phyloP scores from a whole-genome alignment of 2,797 vertebrate species.

The Gephyroberyx darwinii region DNA sequence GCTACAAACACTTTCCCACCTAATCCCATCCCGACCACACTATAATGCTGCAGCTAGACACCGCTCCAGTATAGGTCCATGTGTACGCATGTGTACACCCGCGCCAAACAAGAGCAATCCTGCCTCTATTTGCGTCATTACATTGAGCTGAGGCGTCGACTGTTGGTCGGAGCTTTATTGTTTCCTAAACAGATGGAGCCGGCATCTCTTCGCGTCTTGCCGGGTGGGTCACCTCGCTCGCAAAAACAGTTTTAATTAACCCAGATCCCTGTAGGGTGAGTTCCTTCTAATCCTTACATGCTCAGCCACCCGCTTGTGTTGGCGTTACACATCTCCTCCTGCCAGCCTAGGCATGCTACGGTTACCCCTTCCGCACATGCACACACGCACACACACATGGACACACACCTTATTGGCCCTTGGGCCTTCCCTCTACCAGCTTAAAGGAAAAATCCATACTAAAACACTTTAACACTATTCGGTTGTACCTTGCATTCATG shows the following conservation, averaged over 20 bases:
- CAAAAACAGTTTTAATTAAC: slow-evolving; percentile 77
- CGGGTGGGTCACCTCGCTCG: slow-evolving; percentile 55
- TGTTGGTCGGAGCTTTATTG: slow-evolving; percentile 48
- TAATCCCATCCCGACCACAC: background rate
- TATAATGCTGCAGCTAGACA: slow-evolving; percentile 28
- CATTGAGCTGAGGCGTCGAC: slow-evolving; percentile 30
- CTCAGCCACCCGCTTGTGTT: slow-evolving; percentile 43
- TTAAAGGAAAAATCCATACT: slow-evolving; percentile 42
- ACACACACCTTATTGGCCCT: slow-evolving; percentile 36
- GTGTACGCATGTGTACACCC: background rate
- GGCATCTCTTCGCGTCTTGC: slow-evolving; percentile 52
- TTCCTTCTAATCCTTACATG: slow-evolving; percentile 70
- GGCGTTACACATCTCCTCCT: slow-evolving; percentile 62
- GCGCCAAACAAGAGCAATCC: slow-evolving; percentile 20
- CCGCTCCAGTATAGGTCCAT: too few species aligned
- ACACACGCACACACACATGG: background rate
- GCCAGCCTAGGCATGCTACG: slow-evolving; percentile 19
- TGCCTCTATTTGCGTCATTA: slow-evolving; percentile 13
- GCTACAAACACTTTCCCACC: background rate
- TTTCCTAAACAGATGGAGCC: slow-evolving; percentile 66
- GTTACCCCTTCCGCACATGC: background rate
- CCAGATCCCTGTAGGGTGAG: slow-evolving; percentile 73
- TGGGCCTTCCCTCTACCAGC: slow-evolving; percentile 33
- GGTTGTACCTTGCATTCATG: slow-evolving; percentile 9
- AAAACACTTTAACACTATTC: slow-evolving; percentile 30